Percentiles rank a stretch among this genome's conserved stretches.
phyloP scores from a whole-genome alignment of 2,797 vertebrate genomes.

The Lepus oiostolus region DNA sequence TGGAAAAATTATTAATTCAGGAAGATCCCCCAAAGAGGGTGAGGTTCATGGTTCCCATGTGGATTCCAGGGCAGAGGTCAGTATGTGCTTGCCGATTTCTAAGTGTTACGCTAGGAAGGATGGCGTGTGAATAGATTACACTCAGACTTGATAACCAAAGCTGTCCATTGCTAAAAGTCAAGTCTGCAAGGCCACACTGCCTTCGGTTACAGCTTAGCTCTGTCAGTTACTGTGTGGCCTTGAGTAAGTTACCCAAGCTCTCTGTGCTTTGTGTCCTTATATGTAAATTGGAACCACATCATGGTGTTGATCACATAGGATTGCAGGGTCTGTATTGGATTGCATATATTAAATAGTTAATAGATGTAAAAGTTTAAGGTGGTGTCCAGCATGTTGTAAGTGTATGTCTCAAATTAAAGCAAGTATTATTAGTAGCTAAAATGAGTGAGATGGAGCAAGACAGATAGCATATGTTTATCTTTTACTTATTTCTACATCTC shows the following conservation, averaged over 20 bases:
- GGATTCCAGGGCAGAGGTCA: background rate
- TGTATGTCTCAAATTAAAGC: background rate
- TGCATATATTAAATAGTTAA: background rate
- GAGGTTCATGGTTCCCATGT: background rate
- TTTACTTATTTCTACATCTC: background rate
- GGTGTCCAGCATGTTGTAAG: background rate
- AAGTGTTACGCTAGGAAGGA: background rate
- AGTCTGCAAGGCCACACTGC: background rate
- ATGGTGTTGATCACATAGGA: background rate
- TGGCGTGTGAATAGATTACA: background rate
- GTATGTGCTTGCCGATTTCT: background rate
- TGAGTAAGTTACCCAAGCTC: background rate
- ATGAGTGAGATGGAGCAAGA: background rate
- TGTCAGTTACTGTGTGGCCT: background rate
- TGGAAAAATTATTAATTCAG: background rate
- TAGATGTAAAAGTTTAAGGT: background rate
- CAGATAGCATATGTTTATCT: background rate
- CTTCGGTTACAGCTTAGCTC: background rate
- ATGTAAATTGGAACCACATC: background rate
- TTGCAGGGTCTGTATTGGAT: background rate
- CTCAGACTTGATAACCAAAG: background rate
- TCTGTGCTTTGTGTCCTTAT: background rate
- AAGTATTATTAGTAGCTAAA: background rate
- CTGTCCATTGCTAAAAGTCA: background rate
- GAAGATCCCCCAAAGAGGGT: background rate